Base-by-base conservation (phyloP, 2,888 invertebrate species). In the Pristionchus maxplancki region DNA sequence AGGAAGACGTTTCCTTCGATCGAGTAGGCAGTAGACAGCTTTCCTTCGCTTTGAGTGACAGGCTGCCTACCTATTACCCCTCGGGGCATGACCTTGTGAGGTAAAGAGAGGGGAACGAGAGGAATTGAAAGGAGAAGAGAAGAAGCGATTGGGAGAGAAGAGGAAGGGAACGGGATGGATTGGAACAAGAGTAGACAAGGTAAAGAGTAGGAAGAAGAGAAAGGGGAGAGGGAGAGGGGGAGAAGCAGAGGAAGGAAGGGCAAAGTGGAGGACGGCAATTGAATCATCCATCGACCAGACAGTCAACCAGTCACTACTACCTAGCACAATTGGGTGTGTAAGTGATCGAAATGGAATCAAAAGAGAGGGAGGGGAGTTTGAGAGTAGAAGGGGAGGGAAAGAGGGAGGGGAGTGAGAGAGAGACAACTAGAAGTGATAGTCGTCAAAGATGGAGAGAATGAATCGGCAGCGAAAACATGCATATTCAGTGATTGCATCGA, bases 121-220 rank as follows among this genome's bases (percentile, higher is more conserved):
- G 78, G 44, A 48, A 48, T 40, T n/a, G 78, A 78, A 78, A 40
- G 71, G 34, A 48, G 78, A 40, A 74, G 74, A n/a, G 74, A 78
- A 40, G 71, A 74, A 40, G 34, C 24, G 71, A 74, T 9, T 20
- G 71, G 40, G 28, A 37, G 71, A 74, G 40, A 71, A 28, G 78
- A 78, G 78, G n/a, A 67, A 82, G 50, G 40, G 82, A 88, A 85
- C 81, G 82, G 82, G 82, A 88, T 88, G 82, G 88, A 88, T 82
- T 88, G 88, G 74, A 82, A 74, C 87, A 81, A 64, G 88, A 81
- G 88, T 88, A 40, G 88, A 88, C 62, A 81, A 62, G 71, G 53
- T 74, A 81, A 81, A 83, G 71, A 81, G 78, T 34, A 37, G 20
- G 48, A 28, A 24, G 37, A 20, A 44, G 53, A 37, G 40, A 84